phyloP scores from a whole-genome alignment of 1,140 invertebrate species.

The Camponotus pennsylvanicus region DNA sequence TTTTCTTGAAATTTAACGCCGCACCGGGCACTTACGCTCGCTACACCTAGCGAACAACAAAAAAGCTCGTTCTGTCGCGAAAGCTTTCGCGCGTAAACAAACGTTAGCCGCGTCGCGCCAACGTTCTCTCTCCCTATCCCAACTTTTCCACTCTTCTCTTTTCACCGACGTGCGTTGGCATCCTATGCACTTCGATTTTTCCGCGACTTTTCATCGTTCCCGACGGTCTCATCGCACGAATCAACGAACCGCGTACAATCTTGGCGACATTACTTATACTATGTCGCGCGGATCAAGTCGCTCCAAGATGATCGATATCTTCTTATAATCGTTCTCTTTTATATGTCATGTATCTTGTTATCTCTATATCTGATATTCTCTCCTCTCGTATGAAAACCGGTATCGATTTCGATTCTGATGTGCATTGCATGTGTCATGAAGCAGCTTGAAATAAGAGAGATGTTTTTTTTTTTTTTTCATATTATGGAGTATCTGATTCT shows the following conservation, averaged over 20 bases:
- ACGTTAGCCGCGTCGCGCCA: conserved; percentile 41
- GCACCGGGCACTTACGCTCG: not conserved
- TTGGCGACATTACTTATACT: conserved; percentile 33
- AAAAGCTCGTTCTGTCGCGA: conserved; percentile 52
- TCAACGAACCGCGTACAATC: conserved; percentile 38
- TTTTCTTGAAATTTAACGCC: conserved; percentile 37
- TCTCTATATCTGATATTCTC: conserved; percentile 5
- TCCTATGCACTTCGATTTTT: conserved; percentile 33
- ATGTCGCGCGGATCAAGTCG: conserved; percentile 38
- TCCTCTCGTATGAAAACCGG: not conserved
- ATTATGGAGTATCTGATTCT: not conserved
- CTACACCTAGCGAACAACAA: conserved; percentile 29
- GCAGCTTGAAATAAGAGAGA: not conserved
- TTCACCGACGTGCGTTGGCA: conserved; percentile 31
- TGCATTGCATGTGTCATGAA: not conserved
- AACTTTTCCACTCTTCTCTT: conserved; percentile 25
- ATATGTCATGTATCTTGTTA: not conserved
- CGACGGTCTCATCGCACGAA: conserved; percentile 42
- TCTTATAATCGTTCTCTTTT: conserved; percentile 21
- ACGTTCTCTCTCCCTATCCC: conserved; percentile 17
- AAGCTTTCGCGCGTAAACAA: conserved; percentile 57
- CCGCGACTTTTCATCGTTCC: conserved; percentile 52
- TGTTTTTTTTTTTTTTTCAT: not conserved
- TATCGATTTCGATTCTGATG: conserved; percentile 7
- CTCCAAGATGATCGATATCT: conserved; percentile 25